phyloP scores from a whole-genome alignment of 2,888 invertebrate genomes.

The Cheilosia impressa region DNA sequence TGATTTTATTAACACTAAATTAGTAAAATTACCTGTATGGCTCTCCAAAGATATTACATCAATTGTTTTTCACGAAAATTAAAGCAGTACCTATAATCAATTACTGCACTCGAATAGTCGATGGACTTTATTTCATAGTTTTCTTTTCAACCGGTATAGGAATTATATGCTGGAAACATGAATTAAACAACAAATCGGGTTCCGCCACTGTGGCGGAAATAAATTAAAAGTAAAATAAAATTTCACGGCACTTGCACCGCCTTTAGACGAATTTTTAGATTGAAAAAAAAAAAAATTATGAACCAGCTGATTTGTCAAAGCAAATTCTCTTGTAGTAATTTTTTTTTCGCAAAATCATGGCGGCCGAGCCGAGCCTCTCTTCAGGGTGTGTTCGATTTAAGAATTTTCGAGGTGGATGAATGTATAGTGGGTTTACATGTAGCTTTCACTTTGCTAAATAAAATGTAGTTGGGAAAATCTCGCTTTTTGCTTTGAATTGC shows the following conservation, averaged over 20 bases:
- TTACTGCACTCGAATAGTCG: constrained; percentile 9
- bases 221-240: constrained; percentile 1
- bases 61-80: not conserved
- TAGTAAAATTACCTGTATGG: constrained; percentile 22
- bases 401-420: too few species aligned
- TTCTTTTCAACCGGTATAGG: not conserved
- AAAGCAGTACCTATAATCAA: not conserved
- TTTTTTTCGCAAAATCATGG: constrained; percentile 9
- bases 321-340: not conserved
- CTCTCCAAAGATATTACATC: constrained; percentile 5
- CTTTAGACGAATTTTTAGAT: not conserved
- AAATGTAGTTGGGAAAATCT: too few species aligned
- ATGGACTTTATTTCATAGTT: constrained; percentile 34
- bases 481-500: too few species aligned
- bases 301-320: constrained; percentile 19
- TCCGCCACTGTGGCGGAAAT: not conserved
- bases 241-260: not conserved
- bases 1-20: constrained; percentile 5
- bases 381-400: too few species aligned
- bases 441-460: too few species aligned
- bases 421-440: too few species aligned
- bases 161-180: constrained; percentile 8
- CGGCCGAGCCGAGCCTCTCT: not conserved
- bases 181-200: constrained; percentile 15
- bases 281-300: not conserved